Percentiles rank a stretch among this genome's conserved stretches.
Conservation (phyloP, 2,888 invertebrate species). For the Branchellion lobata region DNA sequence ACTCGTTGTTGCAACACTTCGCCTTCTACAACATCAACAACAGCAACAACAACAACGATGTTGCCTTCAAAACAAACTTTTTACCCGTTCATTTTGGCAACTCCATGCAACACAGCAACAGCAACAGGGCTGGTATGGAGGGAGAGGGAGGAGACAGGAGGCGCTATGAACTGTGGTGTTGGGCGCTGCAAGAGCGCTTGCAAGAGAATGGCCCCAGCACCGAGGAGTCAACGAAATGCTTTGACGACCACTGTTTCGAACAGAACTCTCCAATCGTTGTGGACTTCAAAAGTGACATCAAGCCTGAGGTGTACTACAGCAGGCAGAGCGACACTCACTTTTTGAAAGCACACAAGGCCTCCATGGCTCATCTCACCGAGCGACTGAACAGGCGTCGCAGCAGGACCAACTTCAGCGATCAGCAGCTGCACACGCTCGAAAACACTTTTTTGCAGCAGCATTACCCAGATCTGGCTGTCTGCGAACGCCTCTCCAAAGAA, state of each 20-base stretch:
- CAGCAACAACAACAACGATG: constrained; percentile 14
- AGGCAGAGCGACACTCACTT: too few relatives aligned
- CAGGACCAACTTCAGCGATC: constrained; percentile 23
- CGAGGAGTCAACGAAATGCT: too few relatives aligned
- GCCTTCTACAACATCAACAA: not conserved
- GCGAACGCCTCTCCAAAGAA: constrained; percentile 13
- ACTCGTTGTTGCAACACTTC: not conserved
- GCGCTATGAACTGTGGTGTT: too few relatives aligned
- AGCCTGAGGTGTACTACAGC: too few relatives aligned
- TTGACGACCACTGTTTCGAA: too few relatives aligned
- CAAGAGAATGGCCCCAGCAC: too few relatives aligned
- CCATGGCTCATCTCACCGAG: too few relatives aligned
- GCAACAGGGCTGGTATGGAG: not conserved
- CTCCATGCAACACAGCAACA: not conserved
- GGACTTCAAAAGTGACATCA: too few relatives aligned
- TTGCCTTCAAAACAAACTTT: not conserved
- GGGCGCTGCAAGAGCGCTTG: too few relatives aligned
- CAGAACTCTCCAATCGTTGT: too few relatives aligned
- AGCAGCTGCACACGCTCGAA: constrained; percentile 15
- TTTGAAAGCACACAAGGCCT: too few relatives aligned
- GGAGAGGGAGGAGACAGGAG: too few relatives aligned
- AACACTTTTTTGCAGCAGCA: constrained; percentile 13
- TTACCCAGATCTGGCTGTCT: constrained; percentile 12
- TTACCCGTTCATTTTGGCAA: not conserved
- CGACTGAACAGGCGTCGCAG: constrained; percentile 3